Evolutionary conservation across 2,113 vertebrate species (phyloP).

Genomic region (Sinocyclocheilus anophthalmus): DNA sequence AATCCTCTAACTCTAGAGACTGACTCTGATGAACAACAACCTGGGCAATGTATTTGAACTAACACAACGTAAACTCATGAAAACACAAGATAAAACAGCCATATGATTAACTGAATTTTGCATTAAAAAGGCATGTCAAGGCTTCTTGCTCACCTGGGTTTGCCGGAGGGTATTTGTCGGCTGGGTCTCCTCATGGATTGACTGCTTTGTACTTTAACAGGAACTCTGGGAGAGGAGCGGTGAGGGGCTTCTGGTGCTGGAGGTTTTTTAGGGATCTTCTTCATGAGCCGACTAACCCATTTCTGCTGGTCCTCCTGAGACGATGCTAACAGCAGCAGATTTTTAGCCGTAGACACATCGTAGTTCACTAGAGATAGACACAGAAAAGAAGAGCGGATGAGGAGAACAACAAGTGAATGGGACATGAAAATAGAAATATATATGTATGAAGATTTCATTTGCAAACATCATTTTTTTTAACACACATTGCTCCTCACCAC

Average conservation of each 20-base stretch:
- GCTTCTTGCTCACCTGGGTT: slow-evolving; percentile 85
- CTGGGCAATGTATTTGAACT: not conserved
- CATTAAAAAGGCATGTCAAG: not conserved
- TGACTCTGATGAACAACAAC: not conserved
- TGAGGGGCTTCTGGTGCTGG: slow-evolving; percentile 88
- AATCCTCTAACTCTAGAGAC: not conserved
- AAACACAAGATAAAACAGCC: not conserved
- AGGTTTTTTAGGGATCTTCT: slow-evolving; percentile 98
- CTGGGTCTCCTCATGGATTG: slow-evolving; percentile 93
- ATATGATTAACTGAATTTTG: not conserved
- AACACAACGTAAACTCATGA: not conserved
- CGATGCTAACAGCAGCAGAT: slow-evolving; percentile 89
- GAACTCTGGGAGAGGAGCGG: slow-evolving; percentile 92
- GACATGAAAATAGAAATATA: too few relatives aligned
- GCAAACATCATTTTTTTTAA: too few relatives aligned
- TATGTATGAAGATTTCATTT: too few relatives aligned
- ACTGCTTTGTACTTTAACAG: slow-evolving; percentile 93
- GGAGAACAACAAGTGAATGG: not conserved
- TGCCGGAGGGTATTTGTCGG: slow-evolving; percentile 91
- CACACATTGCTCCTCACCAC: too few relatives aligned
- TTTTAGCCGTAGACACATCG: slow-evolving; percentile 96
- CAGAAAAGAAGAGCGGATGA: not conserved
- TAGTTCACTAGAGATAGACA: slow-evolving; percentile 84
- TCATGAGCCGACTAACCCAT: slow-evolving; percentile 95
- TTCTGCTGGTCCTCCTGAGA: slow-evolving; percentile 98